Evolutionary conservation across 2,888 invertebrate genomes (phyloP).

Genomic region (Chaitophorus viminalis): DNA sequence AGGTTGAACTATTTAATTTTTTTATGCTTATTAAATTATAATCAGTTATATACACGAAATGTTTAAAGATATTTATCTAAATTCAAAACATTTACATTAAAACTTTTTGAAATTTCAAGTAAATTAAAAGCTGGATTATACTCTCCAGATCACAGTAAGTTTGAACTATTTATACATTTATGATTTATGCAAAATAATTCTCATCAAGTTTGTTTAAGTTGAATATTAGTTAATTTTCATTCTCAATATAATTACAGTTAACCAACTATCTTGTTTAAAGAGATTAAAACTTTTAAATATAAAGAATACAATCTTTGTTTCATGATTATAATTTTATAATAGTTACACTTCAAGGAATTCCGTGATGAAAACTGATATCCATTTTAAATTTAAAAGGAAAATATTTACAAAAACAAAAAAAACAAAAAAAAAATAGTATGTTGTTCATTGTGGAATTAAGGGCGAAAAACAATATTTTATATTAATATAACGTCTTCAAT

Average conservation of each 20-base stretch:
- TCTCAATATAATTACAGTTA: conserved; percentile 32
- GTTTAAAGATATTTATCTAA: neutral
- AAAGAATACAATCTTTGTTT: conserved; percentile 1
- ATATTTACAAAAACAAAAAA: neutral
- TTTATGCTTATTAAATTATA: neutral
- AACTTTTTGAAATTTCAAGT: conserved; percentile 13
- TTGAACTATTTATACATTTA: conserved; percentile 15
- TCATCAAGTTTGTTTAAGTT: conserved; percentile 23
- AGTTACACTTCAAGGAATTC: conserved; percentile 20
- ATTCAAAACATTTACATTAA: conserved; percentile 21
- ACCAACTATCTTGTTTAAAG: conserved; percentile 29
- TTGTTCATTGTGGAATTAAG: neutral
- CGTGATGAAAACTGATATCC: conserved; percentile 1
- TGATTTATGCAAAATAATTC: conserved; percentile 1
- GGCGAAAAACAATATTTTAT: neutral
- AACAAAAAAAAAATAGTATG: neutral
- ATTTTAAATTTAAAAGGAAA: neutral
- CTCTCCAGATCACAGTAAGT: neutral
- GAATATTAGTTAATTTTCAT: conserved; percentile 48
- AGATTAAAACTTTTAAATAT: conserved; percentile 39
- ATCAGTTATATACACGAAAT: neutral
- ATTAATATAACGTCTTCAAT: neutral
- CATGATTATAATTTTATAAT: conserved; percentile 5
- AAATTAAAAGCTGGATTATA: conserved; percentile 30
- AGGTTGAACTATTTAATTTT: neutral